Percentiles rank a stretch among this genome's conserved stretches.
These are phyloP conservation scores for Rhabdophis nuchalis DNA, from an alignment of 2,797 vertebrate genomes.

Conservation along the genomic window DNA sequence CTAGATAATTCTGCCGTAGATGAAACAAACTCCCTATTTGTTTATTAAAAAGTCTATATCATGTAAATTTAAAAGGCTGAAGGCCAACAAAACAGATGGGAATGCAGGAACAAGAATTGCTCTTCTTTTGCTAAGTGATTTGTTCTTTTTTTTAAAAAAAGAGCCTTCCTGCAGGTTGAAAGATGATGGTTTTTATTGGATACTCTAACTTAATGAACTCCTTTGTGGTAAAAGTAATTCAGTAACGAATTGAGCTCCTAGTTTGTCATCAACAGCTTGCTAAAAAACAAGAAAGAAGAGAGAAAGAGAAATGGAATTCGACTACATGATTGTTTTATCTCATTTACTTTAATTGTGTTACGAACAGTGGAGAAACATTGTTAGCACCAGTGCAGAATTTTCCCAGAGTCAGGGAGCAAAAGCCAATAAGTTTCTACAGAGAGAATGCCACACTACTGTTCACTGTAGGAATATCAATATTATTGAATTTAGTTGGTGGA, in stretches of 20 bases:
- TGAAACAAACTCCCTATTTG: neutral
- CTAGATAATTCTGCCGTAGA: neutral
- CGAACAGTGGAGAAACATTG: constrained; percentile 59
- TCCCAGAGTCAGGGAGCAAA: neutral
- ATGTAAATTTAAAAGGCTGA: neutral
- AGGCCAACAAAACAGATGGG: neutral
- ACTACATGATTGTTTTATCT: constrained; percentile 63
- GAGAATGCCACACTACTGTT: too few species aligned
- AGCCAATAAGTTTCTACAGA: neutral
- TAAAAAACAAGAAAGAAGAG: constrained; percentile 40
- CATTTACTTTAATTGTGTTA: constrained; percentile 68
- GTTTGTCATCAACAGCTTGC: constrained; percentile 68
- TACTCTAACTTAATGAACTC: constrained; percentile 86
- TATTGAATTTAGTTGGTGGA: neutral
- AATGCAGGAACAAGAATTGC: constrained; percentile 52
- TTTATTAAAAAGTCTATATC: neutral
- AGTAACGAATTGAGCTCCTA: constrained; percentile 76
- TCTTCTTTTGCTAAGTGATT: constrained; percentile 51
- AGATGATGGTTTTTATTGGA: constrained; percentile 81
- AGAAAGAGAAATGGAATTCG: constrained; percentile 50
- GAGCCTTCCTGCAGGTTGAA: constrained; percentile 75
- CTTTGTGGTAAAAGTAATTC: constrained; percentile 85
- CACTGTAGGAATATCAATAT: neutral
- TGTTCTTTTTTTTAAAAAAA: constrained; percentile 35
- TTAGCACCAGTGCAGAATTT: constrained; percentile 13